Percentiles rank a stretch among this genome's conserved stretches.
Conservation (phyloP, 2,113 vertebrate genomes). For the Brachirus orientalis region DNA sequence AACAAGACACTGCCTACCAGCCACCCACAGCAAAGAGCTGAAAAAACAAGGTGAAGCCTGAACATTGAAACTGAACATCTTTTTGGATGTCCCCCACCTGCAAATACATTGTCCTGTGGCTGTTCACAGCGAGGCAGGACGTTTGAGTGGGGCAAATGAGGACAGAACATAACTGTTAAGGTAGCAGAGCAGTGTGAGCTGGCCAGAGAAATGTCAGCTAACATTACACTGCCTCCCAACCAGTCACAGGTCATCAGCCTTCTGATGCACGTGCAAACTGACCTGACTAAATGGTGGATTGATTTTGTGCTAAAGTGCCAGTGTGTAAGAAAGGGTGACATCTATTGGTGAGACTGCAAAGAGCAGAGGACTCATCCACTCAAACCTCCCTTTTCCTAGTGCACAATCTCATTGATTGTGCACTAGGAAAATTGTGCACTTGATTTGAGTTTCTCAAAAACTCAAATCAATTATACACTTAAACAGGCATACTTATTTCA, state of each 20-base stretch:
- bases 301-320: no score
- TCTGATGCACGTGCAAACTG: constrained; percentile 9
- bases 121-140: no score
- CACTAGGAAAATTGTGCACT: no score
- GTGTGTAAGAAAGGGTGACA: no score
- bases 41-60: background rate
- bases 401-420: no score
- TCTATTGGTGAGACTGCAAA: no score
- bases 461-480: no score
- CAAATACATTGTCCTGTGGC: background rate
- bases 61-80: no score
- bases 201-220: constrained; percentile 84
- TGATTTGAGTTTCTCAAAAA: no score
- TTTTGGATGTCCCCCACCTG: background rate
- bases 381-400: no score
- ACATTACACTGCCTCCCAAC: constrained; percentile 90
- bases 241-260: constrained; percentile 59
- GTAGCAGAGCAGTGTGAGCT: constrained; percentile 82
- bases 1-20: constrained; percentile 86
- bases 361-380: no score
- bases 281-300: background rate
- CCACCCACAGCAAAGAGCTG: constrained; percentile 49
- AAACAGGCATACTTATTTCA: no score
- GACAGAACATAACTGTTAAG: constrained; percentile 66
- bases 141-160: background rate